phyloP scores from a whole-genome alignment of 1,140 invertebrate species.

The Telenomus remus region DNA sequence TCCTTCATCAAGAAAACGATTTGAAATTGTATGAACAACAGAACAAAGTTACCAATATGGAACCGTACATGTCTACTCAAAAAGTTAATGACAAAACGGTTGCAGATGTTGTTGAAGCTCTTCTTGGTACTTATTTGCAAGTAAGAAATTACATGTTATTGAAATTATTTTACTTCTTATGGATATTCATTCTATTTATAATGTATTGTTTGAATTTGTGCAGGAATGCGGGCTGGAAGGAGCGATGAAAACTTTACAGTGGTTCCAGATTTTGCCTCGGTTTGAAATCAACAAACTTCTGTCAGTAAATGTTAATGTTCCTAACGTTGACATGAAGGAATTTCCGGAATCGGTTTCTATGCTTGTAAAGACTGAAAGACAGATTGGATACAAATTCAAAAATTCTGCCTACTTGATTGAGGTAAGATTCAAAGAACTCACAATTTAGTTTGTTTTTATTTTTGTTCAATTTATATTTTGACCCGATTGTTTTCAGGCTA shows the following conservation, averaged over 20 bases:
- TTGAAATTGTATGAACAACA: conserved; percentile 50
- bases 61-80: conserved; percentile 73
- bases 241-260: conserved; percentile 82
- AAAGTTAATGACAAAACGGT: conserved; percentile 80
- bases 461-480: too few relatives aligned
- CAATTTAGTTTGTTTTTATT: too few relatives aligned
- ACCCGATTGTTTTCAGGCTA: conserved; percentile 80
- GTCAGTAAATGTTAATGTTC: conserved; percentile 39
- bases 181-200: too few relatives aligned
- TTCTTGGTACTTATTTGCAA: conserved; percentile 86
- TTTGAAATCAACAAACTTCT: conserved; percentile 70
- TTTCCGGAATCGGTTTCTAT: conserved; percentile 71
- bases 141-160: too few relatives aligned
- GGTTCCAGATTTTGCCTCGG: conserved; percentile 81
- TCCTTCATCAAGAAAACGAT: conserved; percentile 51
- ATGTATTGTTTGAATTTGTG: neutral
- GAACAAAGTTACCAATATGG: conserved; percentile 64
- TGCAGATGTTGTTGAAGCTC: conserved; percentile 88
- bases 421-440: too few relatives aligned
- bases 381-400: conserved; percentile 80
- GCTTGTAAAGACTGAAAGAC: conserved; percentile 76
- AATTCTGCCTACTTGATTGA: conserved; percentile 77
- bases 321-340: conserved; percentile 55
- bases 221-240: conserved; percentile 76
- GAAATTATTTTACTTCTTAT: too few relatives aligned